Conservation (phyloP, 2,888 invertebrate species). For the Matsumyia berberina region DNA sequence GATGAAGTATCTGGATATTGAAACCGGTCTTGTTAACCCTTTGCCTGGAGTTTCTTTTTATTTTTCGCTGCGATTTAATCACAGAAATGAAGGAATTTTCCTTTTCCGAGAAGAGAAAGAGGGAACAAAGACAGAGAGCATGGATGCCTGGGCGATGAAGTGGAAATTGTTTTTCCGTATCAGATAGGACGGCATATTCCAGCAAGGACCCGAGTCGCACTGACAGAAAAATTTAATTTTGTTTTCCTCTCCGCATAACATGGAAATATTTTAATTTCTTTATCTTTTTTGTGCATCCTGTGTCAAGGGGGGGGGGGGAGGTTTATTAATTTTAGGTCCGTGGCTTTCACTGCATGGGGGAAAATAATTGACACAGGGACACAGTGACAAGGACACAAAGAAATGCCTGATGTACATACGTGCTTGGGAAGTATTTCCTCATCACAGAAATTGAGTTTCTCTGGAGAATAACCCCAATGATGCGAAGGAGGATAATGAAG, state of each 20-base stretch:
- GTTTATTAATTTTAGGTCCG: conserved; percentile 29
- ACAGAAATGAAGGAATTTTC: conserved; percentile 50
- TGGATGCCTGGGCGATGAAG: conserved; percentile 51
- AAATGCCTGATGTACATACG: too few relatives aligned
- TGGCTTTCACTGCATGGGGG: not conserved
- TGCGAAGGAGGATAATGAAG: too few relatives aligned
- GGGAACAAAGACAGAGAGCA: conserved; percentile 45
- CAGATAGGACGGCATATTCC: conserved; percentile 47
- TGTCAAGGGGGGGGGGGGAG: conserved; percentile 7
- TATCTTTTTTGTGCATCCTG: conserved; percentile 11
- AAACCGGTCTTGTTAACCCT: conserved; percentile 41
- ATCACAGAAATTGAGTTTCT: too few relatives aligned
- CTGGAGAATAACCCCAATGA: too few relatives aligned
- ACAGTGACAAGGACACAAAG: not conserved
- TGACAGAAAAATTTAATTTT: conserved; percentile 69
- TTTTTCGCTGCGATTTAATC: conserved; percentile 44
- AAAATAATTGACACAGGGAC: not conserved
- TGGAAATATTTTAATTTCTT: conserved; percentile 64
- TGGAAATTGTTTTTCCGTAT: conserved; percentile 65
- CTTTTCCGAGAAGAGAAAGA: not conserved
- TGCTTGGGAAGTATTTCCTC: not conserved
- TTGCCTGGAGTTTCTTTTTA: conserved; percentile 19
- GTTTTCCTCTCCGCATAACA: conserved; percentile 2
- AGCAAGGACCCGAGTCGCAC: conserved; percentile 41
- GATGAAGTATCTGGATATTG: not conserved